phyloP scores from a whole-genome alignment of 2,797 vertebrate species.

The Phaenicophaeus curvirostris region DNA sequence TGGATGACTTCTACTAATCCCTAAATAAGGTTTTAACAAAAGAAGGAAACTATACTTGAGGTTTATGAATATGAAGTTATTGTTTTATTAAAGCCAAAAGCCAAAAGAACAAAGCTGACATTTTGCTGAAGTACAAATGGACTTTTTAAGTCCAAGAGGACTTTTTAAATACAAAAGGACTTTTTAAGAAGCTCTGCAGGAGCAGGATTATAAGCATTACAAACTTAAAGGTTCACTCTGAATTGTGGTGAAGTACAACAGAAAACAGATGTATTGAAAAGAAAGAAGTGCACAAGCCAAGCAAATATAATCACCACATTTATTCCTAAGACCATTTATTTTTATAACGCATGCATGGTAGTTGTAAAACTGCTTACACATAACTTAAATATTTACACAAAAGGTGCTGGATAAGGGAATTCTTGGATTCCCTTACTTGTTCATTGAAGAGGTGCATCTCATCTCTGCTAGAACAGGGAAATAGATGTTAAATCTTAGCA shows the following conservation, averaged over 20 bases:
- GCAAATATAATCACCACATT: neutral
- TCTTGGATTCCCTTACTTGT: neutral
- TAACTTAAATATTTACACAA: neutral
- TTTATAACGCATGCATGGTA: neutral
- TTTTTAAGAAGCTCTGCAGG: neutral
- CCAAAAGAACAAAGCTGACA: neutral
- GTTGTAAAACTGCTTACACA: neutral
- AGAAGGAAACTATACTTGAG: neutral
- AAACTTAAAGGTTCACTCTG: neutral
- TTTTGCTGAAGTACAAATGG: neutral
- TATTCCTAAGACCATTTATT: neutral
- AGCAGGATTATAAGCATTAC: neutral
- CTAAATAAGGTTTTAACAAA: neutral
- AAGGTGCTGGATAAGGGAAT: neutral
- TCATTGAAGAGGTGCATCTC: neutral
- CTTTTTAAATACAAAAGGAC: neutral
- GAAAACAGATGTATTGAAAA: neutral
- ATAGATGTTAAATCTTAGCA: neutral
- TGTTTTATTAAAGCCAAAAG: neutral
- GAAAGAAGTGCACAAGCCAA: neutral
- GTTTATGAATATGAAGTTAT: neutral
- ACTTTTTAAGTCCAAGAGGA: neutral
- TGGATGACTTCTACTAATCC: neutral
- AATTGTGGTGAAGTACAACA: neutral
- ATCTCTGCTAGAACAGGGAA: neutral